Evolutionary conservation across 2,888 invertebrate genomes (phyloP), one percentile per base, ranked within the genome.

Genomic region (Ectropis crepuscularia): DNA sequence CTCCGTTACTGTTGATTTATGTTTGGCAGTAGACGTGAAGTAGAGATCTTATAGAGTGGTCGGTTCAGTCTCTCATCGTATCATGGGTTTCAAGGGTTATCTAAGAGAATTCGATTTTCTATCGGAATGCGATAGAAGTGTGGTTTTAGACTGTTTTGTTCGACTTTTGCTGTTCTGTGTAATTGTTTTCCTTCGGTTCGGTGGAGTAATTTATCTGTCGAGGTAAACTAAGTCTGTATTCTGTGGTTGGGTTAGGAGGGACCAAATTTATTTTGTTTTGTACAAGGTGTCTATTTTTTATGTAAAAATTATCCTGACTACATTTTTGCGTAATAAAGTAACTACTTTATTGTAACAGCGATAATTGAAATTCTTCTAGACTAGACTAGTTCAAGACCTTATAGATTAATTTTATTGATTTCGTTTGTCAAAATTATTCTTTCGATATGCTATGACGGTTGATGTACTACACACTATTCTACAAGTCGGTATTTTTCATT

Each of bases 31-130:
- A 66, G 65, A 47, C 60, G 65, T 73, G 61, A 63, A 63, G 65
- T 67, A 53, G 49, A 45, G 61, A 68, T 60, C 68, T 75, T 65
- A 55, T 57, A 57, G 67, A 71, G 67, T 76, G 71, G 78, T 42
- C 57, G 57, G 63, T 63, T 59, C 64, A 74, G 75, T 70, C 71
- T 74, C 70, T 76, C 73, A 76, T 72, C 76, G 74, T 72, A 75
- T 72, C 72, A 72, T 71, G 72, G 72, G 72, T 73, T 76, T 71
- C 71, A 70, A 72, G 71, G 72, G 74, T 74, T 77, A 73, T 76
- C 76, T 69, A 74, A 72, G 72, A 62, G 70, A 69, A 77, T 76
- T 76, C 78, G 74, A 75, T 75, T 75, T 73, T 76, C 67, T 60
- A 75, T 75, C 67, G 65, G 61, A 71, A 68, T 68, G 69, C 68